Percentiles rank a stretch among this genome's conserved stretches.
Evolutionary conservation across 2,113 vertebrate genomes (phyloP).

Genomic region (Lepisosteus oculatus): DNA sequence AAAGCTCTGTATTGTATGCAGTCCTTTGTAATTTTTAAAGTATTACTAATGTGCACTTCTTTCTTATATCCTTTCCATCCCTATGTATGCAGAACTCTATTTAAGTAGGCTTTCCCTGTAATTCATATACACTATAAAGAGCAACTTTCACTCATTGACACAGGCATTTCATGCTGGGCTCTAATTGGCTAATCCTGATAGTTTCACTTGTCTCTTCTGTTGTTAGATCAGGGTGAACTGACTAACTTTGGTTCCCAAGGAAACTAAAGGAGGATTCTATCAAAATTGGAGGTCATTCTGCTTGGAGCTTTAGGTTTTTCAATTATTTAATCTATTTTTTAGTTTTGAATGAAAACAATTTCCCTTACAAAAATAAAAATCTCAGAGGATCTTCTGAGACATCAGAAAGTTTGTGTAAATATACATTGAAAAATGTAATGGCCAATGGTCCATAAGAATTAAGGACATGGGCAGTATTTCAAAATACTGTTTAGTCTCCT

Average conservation of each 20-base stretch:
- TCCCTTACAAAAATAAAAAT: no score
- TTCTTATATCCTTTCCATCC: no score
- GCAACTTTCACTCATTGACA: not conserved
- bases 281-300: not conserved
- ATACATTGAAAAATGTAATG: no score
- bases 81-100: no score
- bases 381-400: no score
- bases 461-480: no score
- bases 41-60: not conserved
- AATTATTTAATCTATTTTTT: not conserved
- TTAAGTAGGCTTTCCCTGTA: not conserved
- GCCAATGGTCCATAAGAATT: no score
- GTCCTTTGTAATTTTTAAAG: not conserved
- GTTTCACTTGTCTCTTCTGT: not conserved
- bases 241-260: slow-evolving; percentile 10
- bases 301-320: not conserved
- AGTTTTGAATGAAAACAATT: no score
- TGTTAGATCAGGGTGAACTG: not conserved
- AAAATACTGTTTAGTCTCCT: no score
- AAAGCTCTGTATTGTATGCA: not conserved
- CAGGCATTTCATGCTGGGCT: not conserved
- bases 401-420: no score
- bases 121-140: not conserved
- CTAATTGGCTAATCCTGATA: not conserved
- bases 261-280: slow-evolving; percentile 6